These are phyloP conservation scores for Eumaeus atala DNA, from an alignment of 1,140 invertebrate species.

Conservation along the genomic window DNA sequence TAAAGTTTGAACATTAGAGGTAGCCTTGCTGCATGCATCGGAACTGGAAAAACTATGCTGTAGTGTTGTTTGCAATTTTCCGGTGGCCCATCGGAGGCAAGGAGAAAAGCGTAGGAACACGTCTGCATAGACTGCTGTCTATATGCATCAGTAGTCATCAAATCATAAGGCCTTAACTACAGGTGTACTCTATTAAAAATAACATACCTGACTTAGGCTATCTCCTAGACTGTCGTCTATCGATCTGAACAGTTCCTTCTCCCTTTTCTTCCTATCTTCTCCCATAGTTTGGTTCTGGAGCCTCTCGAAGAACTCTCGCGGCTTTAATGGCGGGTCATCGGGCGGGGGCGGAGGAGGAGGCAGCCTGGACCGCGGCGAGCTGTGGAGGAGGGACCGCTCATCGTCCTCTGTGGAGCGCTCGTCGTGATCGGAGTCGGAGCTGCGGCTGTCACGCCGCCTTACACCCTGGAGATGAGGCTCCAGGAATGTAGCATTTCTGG, in stretches of 20 bases:
- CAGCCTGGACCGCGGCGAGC: conserved; percentile 48
- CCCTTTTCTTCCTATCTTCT: conserved; percentile 51
- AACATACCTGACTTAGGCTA: conserved; percentile 61
- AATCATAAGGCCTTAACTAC: too few relatives aligned
- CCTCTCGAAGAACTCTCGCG: conserved; percentile 61
- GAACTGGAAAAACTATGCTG: too few relatives aligned
- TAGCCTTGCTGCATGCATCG: conserved; percentile 25
- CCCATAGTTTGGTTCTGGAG: conserved; percentile 62
- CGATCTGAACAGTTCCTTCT: conserved; percentile 50
- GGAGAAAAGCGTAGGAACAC: too few relatives aligned
- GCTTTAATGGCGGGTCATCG: conserved; percentile 59
- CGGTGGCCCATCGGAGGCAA: conserved; percentile 34
- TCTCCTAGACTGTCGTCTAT: conserved; percentile 58
- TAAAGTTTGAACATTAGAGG: too few relatives aligned
- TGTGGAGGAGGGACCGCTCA: conserved; percentile 61
- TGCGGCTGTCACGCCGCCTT: conserved; percentile 58
- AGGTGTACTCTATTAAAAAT: conserved; percentile 8
- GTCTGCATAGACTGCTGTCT: too few relatives aligned
- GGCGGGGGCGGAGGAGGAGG: conserved; percentile 59
- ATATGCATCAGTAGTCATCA: too few relatives aligned
- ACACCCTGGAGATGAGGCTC: conserved; percentile 70
- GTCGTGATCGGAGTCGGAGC: conserved; percentile 68
- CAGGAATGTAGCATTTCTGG: conserved; percentile 70
- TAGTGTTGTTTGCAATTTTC: too few relatives aligned
- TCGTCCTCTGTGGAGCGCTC: conserved; percentile 72